A percentile compares a stretch with the other conserved stretches of the same genome.
phyloP scores from a whole-genome alignment of 2,797 vertebrate species.

The Clarias laeviceps region DNA sequence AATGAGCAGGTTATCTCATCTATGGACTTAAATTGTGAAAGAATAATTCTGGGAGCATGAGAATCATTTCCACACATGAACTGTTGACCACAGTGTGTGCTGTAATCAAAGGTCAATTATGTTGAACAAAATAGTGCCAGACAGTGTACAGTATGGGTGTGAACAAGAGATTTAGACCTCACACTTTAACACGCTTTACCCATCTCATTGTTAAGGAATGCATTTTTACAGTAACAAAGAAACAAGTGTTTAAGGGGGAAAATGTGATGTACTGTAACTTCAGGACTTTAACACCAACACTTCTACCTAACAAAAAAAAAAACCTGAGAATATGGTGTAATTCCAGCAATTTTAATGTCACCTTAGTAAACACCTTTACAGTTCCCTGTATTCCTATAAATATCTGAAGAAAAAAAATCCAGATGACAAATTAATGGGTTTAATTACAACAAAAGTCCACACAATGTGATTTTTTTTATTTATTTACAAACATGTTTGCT shows the following conservation, averaged over 20 bases:
- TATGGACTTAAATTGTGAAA: no score
- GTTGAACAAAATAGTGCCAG: no score
- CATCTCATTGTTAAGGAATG: neutral
- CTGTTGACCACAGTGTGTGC: no score
- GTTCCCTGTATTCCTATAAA: neutral
- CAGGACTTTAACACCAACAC: neutral
- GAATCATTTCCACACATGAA: no score
- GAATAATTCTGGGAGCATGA: no score
- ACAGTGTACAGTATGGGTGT: neutral
- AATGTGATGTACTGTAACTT: neutral
- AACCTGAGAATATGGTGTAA: no score
- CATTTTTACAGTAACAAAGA: neutral
- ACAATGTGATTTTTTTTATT: neutral
- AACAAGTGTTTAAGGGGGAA: no score
- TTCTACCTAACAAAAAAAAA: neutral
- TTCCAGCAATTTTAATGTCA: no score
- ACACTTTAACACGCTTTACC: neutral
- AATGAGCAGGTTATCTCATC: no score
- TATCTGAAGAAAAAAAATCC: neutral
- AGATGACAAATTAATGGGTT: neutral
- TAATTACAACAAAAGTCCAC: neutral
- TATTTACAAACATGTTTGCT: neutral
- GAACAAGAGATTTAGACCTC: neutral
- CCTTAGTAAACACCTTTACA: neutral
- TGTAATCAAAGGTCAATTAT: no score